phyloP scores from a whole-genome alignment of 2,113 vertebrate genomes.

The Cranoglanis bouderius region DNA sequence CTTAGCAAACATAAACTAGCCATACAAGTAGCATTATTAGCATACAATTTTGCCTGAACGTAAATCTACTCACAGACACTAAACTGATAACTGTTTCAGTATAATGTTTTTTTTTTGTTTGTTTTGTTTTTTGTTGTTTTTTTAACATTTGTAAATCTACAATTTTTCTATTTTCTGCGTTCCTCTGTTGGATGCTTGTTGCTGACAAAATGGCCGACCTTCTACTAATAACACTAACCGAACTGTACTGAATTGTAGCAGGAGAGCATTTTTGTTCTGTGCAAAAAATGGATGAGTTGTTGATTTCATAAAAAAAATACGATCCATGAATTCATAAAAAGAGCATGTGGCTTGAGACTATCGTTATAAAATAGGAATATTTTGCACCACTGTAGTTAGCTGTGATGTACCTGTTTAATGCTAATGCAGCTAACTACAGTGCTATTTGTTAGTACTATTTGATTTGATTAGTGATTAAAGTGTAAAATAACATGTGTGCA shows the following conservation, averaged over 20 bases:
- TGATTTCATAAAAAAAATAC: not conserved
- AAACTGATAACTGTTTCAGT: not conserved
- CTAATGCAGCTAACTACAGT: not conserved
- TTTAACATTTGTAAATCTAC: no score
- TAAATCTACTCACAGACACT: not conserved
- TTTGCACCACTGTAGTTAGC: not conserved
- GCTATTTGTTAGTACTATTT: no score
- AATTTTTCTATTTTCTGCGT: not conserved
- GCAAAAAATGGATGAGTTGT: no score
- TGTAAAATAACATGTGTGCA: no score
- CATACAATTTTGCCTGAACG: not conserved
- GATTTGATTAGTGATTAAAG: no score
- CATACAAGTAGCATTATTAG: not conserved
- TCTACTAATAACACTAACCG: not conserved
- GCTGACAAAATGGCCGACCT: not conserved
- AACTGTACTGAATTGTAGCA: not conserved
- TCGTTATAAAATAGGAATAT: not conserved
- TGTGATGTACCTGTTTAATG: not conserved
- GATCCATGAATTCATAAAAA: not conserved
- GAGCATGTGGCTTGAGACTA: not conserved
- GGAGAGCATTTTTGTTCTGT: not conserved
- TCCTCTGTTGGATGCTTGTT: not conserved
- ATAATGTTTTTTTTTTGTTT: not conserved
- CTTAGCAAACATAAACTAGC: not conserved
- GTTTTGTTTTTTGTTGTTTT: no score